Evolutionary conservation across 2,888 invertebrate species (phyloP).

Genomic region (Elmis aenea): DNA sequence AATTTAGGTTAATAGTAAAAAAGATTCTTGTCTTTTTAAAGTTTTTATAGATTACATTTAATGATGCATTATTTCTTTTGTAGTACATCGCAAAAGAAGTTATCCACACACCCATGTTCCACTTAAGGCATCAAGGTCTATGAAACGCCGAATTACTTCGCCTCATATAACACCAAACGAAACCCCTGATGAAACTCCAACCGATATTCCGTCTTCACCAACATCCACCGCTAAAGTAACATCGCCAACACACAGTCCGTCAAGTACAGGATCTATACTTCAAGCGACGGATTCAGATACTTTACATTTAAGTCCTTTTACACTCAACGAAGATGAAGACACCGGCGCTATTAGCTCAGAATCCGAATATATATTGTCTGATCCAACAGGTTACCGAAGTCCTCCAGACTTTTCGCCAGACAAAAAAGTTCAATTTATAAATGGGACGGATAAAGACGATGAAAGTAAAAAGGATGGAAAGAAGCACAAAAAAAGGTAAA

Average conservation of each 20-base stretch:
- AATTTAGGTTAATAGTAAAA: no score
- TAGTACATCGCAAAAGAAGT: slow-evolving; percentile 60
- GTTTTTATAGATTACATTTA: no score
- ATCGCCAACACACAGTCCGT: slow-evolving; percentile 19
- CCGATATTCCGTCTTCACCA: slow-evolving; percentile 32
- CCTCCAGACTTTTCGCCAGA: slow-evolving; percentile 36
- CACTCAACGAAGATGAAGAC: slow-evolving; percentile 35
- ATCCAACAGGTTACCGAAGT: slow-evolving; percentile 39
- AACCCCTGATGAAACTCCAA: slow-evolving; percentile 22
- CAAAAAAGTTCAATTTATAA: slow-evolving; percentile 51
- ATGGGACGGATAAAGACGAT: slow-evolving; percentile 32
- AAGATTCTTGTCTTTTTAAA: no score
- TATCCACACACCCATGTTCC: slow-evolving; percentile 61
- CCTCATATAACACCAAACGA: slow-evolving; percentile 25
- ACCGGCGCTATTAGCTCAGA: slow-evolving; percentile 37
- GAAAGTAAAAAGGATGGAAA: slow-evolving; percentile 41
- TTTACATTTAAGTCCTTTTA: slow-evolving; percentile 22
- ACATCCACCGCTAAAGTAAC: slow-evolving; percentile 17
- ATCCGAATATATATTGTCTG: slow-evolving; percentile 44
- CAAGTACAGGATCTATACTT: slow-evolving; percentile 23
- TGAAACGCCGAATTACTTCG: slow-evolving; percentile 46
- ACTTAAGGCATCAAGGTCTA: slow-evolving; percentile 55
- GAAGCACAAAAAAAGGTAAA: slow-evolving; percentile 49
- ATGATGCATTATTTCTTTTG: no score
- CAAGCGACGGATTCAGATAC: slow-evolving; percentile 31